A percentile compares a stretch with the other conserved stretches of the same genome.
phyloP scores from a whole-genome alignment of 64 coral and sea anemone species.

The Anthopleura sola region DNA sequence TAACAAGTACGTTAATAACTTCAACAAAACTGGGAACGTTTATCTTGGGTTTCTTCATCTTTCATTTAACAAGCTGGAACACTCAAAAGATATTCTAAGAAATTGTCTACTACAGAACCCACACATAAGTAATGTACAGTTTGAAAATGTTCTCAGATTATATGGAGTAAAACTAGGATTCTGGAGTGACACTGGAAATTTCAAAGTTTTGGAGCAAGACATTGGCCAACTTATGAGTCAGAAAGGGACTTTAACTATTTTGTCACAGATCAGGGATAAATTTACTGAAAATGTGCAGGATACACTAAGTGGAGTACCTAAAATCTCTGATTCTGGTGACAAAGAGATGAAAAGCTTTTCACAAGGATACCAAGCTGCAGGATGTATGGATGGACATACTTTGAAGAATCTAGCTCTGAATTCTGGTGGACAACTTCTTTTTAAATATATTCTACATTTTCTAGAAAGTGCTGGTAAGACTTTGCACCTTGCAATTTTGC shows the following conservation, averaged over 20 bases:
- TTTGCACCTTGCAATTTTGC: background rate
- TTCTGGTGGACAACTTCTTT: constrained; percentile 38
- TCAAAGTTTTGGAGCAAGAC: constrained; percentile 34
- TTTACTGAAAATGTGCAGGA: constrained; percentile 21
- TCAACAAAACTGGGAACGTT: constrained; percentile 65
- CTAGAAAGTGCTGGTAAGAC: constrained; percentile 40
- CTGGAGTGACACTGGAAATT: background rate
- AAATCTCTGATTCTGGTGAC: background rate
- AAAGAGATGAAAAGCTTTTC: background rate
- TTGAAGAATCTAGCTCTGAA: constrained; percentile 21
- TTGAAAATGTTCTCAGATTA: constrained; percentile 39
- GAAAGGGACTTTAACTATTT: constrained; percentile 48
- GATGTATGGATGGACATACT: background rate
- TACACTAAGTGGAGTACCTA: background rate
- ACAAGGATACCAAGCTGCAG: background rate
- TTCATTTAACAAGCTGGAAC: constrained; percentile 45
- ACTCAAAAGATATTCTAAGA: constrained; percentile 51
- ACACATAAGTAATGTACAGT: constrained; percentile 53
- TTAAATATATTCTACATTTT: constrained; percentile 56
- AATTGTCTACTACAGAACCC: constrained; percentile 80
- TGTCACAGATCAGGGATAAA: constrained; percentile 57
- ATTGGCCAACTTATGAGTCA: constrained; percentile 36
- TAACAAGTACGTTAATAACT: constrained; percentile 73
- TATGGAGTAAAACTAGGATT: constrained; percentile 48
- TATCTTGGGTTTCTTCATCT: constrained; percentile 60